A percentile compares a stretch with the other conserved stretches of the same genome.
phyloP scores from a whole-genome alignment of 1,140 invertebrate genomes.

The Triops cancriformis region DNA sequence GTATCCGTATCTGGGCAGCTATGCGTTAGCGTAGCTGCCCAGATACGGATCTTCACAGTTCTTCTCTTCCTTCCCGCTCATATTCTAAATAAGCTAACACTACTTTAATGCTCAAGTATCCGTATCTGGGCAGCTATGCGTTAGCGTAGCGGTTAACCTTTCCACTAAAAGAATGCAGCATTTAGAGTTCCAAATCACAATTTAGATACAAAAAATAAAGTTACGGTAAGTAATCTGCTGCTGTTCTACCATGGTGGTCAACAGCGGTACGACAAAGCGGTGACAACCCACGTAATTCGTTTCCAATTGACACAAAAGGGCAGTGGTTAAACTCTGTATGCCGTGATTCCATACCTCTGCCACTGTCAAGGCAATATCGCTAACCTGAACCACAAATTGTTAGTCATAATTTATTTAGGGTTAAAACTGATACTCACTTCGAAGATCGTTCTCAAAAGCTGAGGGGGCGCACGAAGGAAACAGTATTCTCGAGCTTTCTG shows the following conservation, averaged over 20 bases:
- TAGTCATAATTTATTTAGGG: neutral
- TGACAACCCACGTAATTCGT: slow-evolving; percentile 21
- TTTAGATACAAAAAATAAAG: slow-evolving; percentile 11
- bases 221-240: slow-evolving; percentile 21
- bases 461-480: neutral
- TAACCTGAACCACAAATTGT: neutral
- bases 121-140: slow-evolving; percentile 25
- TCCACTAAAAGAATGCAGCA: slow-evolving; percentile 17
- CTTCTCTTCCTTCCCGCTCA: neutral
- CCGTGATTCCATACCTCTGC: slow-evolving; percentile 11
- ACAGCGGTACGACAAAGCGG: slow-evolving; percentile 22
- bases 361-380: slow-evolving; percentile 18
- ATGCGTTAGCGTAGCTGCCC: slow-evolving; percentile 14
- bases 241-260: slow-evolving; percentile 1
- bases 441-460: slow-evolving; percentile 12
- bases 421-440: neutral
- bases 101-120: neutral
- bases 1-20: slow-evolving; percentile 24
- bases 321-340: neutral
- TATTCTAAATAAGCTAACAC: too few species aligned
- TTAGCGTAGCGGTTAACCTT: slow-evolving; percentile 21
- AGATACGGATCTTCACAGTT: too few species aligned
- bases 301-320: slow-evolving; percentile 14
- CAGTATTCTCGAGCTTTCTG: neutral
- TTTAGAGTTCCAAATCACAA: too few species aligned